phyloP scores from a whole-genome alignment of 2,113 vertebrate genomes.

The Eurystomus gularis region DNA sequence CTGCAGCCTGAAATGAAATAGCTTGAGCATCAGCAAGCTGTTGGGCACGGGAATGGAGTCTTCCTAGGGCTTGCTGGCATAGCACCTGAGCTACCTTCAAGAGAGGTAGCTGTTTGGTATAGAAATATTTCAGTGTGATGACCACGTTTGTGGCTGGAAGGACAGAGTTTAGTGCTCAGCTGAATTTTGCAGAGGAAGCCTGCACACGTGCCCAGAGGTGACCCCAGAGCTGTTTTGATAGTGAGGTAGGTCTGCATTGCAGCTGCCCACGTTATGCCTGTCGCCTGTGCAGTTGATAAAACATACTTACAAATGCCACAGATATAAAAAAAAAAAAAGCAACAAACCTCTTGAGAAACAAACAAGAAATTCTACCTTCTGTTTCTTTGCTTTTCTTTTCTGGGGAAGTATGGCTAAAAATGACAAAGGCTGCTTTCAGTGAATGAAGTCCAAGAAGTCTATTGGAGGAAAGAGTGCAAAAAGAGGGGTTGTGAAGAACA shows the following conservation, averaged over 20 bases:
- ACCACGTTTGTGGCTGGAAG: not conserved
- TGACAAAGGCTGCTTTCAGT: not conserved
- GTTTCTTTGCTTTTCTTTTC: not conserved
- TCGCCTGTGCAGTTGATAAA: not conserved
- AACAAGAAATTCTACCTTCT: not conserved
- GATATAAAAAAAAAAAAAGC: not conserved
- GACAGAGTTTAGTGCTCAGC: not conserved
- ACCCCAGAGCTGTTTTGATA: not conserved
- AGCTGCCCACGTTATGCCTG: rapidly evolving
- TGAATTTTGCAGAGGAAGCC: not conserved
- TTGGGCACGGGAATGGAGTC: not conserved
- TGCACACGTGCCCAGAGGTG: not conserved
- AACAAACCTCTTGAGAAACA: not conserved
- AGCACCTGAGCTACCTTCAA: not conserved
- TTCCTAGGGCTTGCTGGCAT: not conserved
- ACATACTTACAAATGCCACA: not conserved
- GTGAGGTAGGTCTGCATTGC: not conserved
- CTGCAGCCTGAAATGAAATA: not conserved
- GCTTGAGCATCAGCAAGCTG: not conserved
- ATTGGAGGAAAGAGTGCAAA: not conserved
- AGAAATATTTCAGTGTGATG: not conserved
- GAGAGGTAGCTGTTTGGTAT: not conserved
- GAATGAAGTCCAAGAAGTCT: not conserved
- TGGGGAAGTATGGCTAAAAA: not conserved
- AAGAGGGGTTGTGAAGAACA: not conserved